Evolutionary conservation across 1,140 invertebrate genomes (phyloP).

Genomic region (Apis cerana): DNA sequence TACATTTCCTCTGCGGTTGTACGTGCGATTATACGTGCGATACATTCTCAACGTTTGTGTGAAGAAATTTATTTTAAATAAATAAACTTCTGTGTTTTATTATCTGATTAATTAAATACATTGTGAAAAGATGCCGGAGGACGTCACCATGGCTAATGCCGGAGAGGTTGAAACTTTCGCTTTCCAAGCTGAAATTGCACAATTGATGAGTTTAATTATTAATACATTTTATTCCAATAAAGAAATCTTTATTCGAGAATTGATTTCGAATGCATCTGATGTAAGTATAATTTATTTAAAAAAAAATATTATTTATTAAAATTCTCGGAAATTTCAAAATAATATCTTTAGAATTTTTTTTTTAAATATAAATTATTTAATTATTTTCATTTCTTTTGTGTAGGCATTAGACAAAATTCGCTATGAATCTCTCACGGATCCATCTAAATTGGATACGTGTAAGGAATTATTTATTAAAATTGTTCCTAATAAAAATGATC

Average conservation of each 20-base stretch:
- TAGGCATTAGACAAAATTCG: slow-evolving; percentile 84
- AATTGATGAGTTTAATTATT: slow-evolving; percentile 97
- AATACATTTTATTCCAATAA: slow-evolving; percentile 99
- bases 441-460: slow-evolving; percentile 89
- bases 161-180: slow-evolving; percentile 84
- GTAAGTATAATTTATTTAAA: slow-evolving; percentile 61
- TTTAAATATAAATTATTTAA: too few relatives aligned
- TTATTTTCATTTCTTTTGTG: slow-evolving; percentile 32
- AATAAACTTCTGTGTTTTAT: neutral
- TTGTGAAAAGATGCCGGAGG: slow-evolving; percentile 81
- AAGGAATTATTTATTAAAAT: slow-evolving; percentile 91
- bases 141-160: slow-evolving; percentile 79
- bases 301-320: too few relatives aligned
- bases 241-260: slow-evolving; percentile 99
- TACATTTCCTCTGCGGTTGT: neutral
- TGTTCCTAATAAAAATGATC: slow-evolving; percentile 89
- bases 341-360: neutral
- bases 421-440: slow-evolving; percentile 91
- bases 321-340: neutral
- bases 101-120: neutral
- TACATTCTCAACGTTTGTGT: neutral
- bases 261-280: slow-evolving; percentile 94
- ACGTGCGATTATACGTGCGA: neutral
- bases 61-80: neutral
- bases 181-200: slow-evolving; percentile 94